Evolutionary conservation across 2,888 invertebrate genomes (phyloP).

Genomic region (Erynnis tages): DNA sequence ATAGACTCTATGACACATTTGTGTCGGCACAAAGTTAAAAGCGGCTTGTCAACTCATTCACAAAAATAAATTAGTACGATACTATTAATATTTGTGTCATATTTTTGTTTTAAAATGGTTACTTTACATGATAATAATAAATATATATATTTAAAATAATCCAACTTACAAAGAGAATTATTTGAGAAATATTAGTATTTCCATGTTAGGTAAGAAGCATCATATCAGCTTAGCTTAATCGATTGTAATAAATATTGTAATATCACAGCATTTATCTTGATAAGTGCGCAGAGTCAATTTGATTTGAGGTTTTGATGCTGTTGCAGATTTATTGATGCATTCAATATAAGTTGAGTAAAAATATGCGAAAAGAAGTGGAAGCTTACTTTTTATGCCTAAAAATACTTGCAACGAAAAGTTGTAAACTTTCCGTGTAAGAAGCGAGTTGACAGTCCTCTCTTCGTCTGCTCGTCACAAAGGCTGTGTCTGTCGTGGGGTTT

Average conservation of each 20-base stretch:
- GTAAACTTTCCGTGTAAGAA: constrained; percentile 53
- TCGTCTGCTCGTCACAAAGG: constrained; percentile 75
- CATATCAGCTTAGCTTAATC: too few species aligned
- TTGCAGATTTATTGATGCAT: too few species aligned
- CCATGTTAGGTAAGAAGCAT: too few species aligned
- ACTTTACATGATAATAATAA: neutral
- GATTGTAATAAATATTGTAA: too few species aligned
- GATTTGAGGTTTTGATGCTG: too few species aligned
- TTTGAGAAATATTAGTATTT: too few species aligned
- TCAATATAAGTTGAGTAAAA: too few species aligned
- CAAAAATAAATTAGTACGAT: neutral
- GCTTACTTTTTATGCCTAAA: too few species aligned
- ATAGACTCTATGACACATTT: neutral
- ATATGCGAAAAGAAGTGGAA: constrained; percentile 3
- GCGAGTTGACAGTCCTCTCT: constrained; percentile 68
- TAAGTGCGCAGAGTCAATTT: too few species aligned
- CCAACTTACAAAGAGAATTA: too few species aligned
- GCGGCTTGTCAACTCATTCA: neutral
- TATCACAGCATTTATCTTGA: too few species aligned
- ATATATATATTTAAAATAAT: too few species aligned
- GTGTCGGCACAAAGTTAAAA: neutral
- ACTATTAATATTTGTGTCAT: neutral
- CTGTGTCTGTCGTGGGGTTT: constrained; percentile 77
- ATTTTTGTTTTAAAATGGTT: neutral
- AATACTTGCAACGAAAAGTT: constrained; percentile 39